A percentile compares a stretch with the other conserved stretches of the same genome.
phyloP scores from a whole-genome alignment of 2,888 invertebrate species.

The Corbicula japonica region DNA sequence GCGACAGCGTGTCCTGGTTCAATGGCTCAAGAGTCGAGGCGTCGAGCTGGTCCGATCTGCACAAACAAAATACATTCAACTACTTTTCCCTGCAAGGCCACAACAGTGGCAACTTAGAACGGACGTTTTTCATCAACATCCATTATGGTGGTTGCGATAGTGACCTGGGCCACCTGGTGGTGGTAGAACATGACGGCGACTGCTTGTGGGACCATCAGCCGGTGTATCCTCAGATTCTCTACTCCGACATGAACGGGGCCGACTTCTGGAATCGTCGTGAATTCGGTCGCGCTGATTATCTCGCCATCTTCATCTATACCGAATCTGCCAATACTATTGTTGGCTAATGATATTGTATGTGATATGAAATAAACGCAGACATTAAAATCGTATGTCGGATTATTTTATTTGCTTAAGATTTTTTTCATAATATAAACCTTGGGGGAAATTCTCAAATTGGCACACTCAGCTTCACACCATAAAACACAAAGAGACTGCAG shows the following conservation, averaged over 20 bases:
- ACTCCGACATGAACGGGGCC: conserved; percentile 30
- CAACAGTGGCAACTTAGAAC: conserved; percentile 1
- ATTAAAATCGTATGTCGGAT: no score
- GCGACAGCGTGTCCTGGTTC: conserved; percentile 26
- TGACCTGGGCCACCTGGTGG: conserved; percentile 21
- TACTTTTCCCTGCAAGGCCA: conserved; percentile 30
- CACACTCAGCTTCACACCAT: no score
- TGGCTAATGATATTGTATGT: no score
- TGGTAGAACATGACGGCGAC: conserved; percentile 20
- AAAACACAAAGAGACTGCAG: no score
- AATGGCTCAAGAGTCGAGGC: conserved; percentile 19
- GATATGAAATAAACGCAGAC: no score
- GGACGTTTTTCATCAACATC: conserved; percentile 28
- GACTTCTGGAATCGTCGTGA: conserved; percentile 20
- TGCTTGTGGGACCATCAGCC: conserved; percentile 28
- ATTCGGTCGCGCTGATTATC: conserved; percentile 25
- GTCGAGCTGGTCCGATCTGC: conserved; percentile 27
- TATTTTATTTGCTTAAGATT: no score
- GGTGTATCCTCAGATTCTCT: conserved; percentile 22
- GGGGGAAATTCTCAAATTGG: no score
- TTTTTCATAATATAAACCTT: no score
- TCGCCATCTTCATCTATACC: conserved; percentile 30
- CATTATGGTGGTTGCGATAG: conserved; percentile 15
- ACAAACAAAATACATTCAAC: conserved; percentile 4
- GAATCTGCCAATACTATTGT: no score